Base-by-base conservation (phyloP, 2,113 vertebrate species). In the Odocoileus hemionus region DNA sequence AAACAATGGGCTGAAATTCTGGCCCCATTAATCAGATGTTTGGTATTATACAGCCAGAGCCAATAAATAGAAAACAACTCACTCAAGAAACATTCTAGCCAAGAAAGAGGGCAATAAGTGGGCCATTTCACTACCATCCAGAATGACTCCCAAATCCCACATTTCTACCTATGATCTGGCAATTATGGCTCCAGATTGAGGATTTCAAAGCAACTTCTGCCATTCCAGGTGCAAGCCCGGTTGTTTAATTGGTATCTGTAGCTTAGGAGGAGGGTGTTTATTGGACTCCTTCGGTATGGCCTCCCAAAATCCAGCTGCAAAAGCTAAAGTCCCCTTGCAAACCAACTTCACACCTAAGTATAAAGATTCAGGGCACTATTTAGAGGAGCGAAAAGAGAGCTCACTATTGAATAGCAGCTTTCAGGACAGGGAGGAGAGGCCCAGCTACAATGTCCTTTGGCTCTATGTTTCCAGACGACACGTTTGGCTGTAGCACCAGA, bases 261-360 rank as follows among this genome's bases (percentile, higher is more conserved):
- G 30, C 67, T 91, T 70, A 83, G 83, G 57, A 95, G 57, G 78
- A 93, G 39, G 25, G 76, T 85, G 52, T 96, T 96, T 94, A 95
- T 93, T 67, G 64, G 74, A 90, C 21, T 94, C 36, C 86, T 94
- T 94, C 17, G 82, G 88, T 74, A 67, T 70, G 43, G 86, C 60
- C 60, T 97, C 82, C 94, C 60, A 25, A 95, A 97, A 93, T 83
- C 82, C 97, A 96, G 97, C 96, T 97, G 96, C 89, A 97, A 92
- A 94, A 92, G 82, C 67, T 86, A 74, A 76, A 95, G 33, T 78
- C 33, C 17, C 54, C 54, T 58, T 57, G 45, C 55, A 96, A 97
- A 97, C 91, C 88, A 60, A 79, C 67, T 91, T 97, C 88, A 95
- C 55, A 93, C 88, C 60, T 93, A 87, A 96, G 54, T 17, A 83